Conservation (phyloP, 2,797 vertebrate genomes). For the Setipinna tenuifilis region DNA sequence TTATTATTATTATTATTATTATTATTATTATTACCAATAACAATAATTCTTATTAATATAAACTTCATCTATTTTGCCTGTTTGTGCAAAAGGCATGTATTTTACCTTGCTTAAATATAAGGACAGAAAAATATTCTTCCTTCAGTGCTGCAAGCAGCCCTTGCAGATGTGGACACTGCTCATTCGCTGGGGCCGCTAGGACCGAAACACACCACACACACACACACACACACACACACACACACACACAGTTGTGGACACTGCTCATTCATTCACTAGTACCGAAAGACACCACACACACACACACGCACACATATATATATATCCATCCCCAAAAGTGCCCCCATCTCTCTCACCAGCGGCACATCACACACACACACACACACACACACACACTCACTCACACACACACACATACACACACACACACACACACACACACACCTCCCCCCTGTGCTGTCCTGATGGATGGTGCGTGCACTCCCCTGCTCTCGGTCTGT, state of each 20-base stretch:
- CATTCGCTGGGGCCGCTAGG: no score
- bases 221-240: no score
- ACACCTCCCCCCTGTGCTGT: slow-evolving; percentile 54
- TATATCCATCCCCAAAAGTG: slow-evolving; percentile 34
- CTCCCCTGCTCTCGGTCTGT: slow-evolving; percentile 67
- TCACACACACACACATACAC: no score
- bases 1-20: no score
- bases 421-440: no score
- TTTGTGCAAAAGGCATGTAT: neutral
- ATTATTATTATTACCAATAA: no score
- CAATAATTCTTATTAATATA: no score
- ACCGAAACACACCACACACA: no score
- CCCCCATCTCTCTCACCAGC: slow-evolving; percentile 3
- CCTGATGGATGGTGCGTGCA: slow-evolving; percentile 69
- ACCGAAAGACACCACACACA: neutral
- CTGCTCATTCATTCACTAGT: neutral
- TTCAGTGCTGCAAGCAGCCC: neutral
- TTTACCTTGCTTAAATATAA: neutral
- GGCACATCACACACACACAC: slow-evolving; percentile 19
- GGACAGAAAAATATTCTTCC: neutral
- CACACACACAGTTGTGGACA: neutral
- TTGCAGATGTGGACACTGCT: neutral
- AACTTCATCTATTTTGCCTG: no score
- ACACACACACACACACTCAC: slow-evolving; percentile 23
- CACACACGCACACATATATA: neutral